Percentiles rank a stretch among this genome's conserved stretches.
These are phyloP conservation scores for Odontamblyopus lacepedii DNA, from an alignment of 2,797 vertebrate genomes.

Conservation along the genomic window DNA sequence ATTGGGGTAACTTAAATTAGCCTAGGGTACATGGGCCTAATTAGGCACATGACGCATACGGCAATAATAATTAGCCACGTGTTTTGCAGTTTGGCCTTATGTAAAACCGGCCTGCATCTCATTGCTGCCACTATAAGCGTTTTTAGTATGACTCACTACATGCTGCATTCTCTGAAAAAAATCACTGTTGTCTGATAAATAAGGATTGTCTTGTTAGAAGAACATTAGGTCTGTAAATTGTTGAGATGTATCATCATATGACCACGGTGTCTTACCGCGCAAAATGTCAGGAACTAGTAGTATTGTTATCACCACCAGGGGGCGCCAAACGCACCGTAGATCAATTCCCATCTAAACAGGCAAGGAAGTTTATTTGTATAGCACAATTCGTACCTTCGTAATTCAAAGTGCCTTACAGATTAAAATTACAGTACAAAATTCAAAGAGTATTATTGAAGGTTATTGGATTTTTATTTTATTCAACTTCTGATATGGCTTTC, in stretches of 20 bases:
- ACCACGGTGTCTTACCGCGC: neutral
- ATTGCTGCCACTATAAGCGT: neutral
- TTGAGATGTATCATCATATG: conserved; percentile 20
- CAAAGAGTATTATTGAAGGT: neutral
- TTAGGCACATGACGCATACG: no score
- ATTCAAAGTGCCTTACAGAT: no score
- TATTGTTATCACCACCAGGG: conserved; percentile 33
- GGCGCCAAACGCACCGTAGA: conserved; percentile 17
- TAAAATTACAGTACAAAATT: no score
- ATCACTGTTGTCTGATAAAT: no score
- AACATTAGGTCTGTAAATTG: no score
- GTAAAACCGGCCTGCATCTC: neutral
- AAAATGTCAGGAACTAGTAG: neutral
- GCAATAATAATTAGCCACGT: no score
- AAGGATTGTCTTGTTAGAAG: no score
- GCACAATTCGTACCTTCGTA: no score
- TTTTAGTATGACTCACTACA: conserved; percentile 5
- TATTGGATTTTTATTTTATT: neutral
- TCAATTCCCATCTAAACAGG: no score
- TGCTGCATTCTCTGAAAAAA: neutral
- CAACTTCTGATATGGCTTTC: neutral
- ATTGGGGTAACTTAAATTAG: neutral
- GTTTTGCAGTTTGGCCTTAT: no score
- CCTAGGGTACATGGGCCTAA: no score
- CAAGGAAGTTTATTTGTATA: no score